Evolutionary conservation across 2,797 vertebrate species (phyloP).

Genomic region (Thamnophis elegans): DNA sequence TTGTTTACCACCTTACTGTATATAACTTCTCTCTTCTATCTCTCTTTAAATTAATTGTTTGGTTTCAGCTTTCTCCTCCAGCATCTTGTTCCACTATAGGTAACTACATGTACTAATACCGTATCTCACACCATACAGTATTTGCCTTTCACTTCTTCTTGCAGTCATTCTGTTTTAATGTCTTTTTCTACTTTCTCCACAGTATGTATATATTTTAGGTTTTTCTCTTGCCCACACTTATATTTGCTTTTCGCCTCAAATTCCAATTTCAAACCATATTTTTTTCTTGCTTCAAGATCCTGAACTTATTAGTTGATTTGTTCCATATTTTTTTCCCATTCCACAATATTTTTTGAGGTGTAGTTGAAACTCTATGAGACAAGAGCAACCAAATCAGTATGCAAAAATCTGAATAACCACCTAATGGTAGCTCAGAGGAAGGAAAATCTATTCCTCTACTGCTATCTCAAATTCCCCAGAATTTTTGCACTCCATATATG

Average conservation of each 20-base stretch:
- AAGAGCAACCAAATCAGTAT: not conserved
- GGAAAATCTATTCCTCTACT: not conserved
- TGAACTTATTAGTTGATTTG: not conserved
- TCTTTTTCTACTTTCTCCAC: not conserved
- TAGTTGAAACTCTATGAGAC: not conserved
- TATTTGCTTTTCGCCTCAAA: not conserved
- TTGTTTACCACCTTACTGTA: not conserved
- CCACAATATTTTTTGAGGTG: not conserved
- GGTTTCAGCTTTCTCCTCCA: not conserved
- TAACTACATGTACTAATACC: not conserved
- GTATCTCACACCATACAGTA: not conserved
- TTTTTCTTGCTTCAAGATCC: not conserved
- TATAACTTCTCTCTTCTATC: not conserved
- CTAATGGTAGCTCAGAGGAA: not conserved
- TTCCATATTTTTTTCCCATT: not conserved
- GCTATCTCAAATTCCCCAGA: not conserved
- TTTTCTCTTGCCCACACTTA: not conserved
- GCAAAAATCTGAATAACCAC: not conserved
- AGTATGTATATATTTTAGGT: not conserved
- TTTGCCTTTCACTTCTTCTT: not conserved
- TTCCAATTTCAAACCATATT: not conserved
- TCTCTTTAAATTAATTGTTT: not conserved
- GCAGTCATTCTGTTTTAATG: not conserved
- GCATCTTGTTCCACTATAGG: not conserved
- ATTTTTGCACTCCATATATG: not conserved